These are phyloP conservation scores for Noctilio leporinus DNA, from an alignment of 2,113 vertebrate species.

Conservation along the genomic window DNA sequence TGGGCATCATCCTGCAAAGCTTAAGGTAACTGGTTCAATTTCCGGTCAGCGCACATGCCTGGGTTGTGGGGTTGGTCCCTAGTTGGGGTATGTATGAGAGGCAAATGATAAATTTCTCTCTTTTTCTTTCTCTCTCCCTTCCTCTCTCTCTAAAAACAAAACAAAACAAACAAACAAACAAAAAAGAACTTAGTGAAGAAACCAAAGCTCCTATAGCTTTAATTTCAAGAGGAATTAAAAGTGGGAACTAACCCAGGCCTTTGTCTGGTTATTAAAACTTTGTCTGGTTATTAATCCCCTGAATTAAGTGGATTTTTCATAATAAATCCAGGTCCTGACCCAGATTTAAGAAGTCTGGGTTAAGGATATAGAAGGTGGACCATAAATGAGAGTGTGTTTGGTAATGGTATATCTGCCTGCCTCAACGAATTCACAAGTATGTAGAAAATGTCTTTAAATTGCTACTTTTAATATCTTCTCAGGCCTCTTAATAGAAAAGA, in stretches of 20 bases:
- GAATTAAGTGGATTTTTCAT: neutral
- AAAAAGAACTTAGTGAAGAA: neutral
- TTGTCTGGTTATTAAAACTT: neutral
- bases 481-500: neutral
- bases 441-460: neutral
- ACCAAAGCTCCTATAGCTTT: neutral
- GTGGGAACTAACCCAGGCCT: neutral
- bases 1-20: no score
- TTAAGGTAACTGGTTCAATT: no score
- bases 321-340: neutral
- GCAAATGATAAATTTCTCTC: no score
- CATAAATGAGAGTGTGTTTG: neutral
- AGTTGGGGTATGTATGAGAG: no score
- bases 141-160: no score
- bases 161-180: no score
- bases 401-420: neutral
- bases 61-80: no score
- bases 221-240: conserved; percentile 11
- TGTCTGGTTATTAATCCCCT: no score
- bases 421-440: neutral
- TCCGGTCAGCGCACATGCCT: no score
- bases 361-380: neutral
- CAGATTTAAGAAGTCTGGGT: neutral
- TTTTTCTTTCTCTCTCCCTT: no score
- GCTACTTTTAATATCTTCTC: neutral